Evolutionary conservation across 2,113 vertebrate species (phyloP).

Genomic region (Pipa parva): DNA sequence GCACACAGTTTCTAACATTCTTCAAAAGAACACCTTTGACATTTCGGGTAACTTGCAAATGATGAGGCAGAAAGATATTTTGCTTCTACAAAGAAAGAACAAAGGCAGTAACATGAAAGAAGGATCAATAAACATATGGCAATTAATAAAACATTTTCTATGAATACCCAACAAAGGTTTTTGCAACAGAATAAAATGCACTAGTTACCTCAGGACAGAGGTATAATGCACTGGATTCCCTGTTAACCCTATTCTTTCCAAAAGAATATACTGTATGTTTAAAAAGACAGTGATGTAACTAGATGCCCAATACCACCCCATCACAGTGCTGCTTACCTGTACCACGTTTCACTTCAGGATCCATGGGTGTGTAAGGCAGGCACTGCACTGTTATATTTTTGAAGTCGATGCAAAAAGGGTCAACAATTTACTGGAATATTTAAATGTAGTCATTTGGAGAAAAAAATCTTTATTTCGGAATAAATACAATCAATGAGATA

Average conservation of each 20-base stretch:
- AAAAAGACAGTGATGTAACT: no score
- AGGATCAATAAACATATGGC: conserved; percentile 99
- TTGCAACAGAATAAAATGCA: conserved; percentile 77
- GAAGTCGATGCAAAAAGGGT: no score
- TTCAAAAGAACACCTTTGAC: conserved; percentile 99
- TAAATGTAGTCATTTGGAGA: no score
- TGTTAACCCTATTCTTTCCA: conserved; percentile 68
- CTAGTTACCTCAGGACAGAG: conserved; percentile 80
- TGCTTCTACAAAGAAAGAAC: conserved; percentile 99
- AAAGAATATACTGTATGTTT: not conserved
- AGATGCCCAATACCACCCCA: no score
- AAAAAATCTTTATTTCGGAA: no score
- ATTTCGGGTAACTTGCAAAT: conserved; percentile 95
- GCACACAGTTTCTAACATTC: conserved; percentile 84
- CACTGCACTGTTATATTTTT: no score
- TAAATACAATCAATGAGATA: no score
- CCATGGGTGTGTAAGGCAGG: no score
- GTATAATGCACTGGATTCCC: conserved; percentile 74
- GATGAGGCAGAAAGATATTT: conserved; percentile 96
- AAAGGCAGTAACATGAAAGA: conserved; percentile 98
- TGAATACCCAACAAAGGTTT: conserved; percentile 94
- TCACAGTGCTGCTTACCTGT: no score
- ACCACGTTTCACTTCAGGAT: no score
- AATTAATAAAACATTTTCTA: conserved; percentile 98
- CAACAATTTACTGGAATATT: no score